phyloP scores from a whole-genome alignment of 2,113 vertebrate genomes.

The Otocyon megalotis region DNA sequence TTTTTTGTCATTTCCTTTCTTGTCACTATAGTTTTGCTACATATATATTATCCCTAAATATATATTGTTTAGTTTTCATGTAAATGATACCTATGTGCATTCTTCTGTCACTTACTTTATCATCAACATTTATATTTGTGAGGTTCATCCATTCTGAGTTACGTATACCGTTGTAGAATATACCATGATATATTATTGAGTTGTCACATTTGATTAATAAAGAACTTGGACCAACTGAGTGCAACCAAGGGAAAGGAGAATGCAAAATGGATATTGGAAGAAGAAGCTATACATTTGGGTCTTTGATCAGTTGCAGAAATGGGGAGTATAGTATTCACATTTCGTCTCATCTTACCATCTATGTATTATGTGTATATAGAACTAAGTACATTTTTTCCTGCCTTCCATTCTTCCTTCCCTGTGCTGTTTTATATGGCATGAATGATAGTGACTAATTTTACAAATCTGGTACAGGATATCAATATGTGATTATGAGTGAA shows the following conservation, averaged over 20 bases:
- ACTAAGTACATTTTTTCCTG: background rate
- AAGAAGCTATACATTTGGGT: background rate
- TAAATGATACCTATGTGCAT: background rate
- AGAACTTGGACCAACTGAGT: background rate
- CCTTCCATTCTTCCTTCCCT: background rate
- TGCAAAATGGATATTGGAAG: background rate
- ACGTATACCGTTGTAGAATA: background rate
- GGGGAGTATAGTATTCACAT: background rate
- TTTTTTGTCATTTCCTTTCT: constrained; percentile 27
- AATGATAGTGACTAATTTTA: background rate
- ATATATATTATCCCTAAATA: background rate
- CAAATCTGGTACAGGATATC: background rate
- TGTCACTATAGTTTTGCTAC: background rate
- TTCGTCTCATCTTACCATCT: background rate
- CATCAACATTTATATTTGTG: background rate
- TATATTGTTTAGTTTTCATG: background rate
- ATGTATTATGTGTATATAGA: background rate
- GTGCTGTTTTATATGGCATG: background rate
- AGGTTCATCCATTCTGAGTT: background rate
- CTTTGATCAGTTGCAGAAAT: background rate
- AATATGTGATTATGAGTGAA: background rate
- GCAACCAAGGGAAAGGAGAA: background rate
- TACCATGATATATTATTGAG: background rate
- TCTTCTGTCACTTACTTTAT: background rate
- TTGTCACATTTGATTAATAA: background rate